Evolutionary conservation across 2,113 vertebrate species (phyloP).

Genomic region (Petroica traversi): DNA sequence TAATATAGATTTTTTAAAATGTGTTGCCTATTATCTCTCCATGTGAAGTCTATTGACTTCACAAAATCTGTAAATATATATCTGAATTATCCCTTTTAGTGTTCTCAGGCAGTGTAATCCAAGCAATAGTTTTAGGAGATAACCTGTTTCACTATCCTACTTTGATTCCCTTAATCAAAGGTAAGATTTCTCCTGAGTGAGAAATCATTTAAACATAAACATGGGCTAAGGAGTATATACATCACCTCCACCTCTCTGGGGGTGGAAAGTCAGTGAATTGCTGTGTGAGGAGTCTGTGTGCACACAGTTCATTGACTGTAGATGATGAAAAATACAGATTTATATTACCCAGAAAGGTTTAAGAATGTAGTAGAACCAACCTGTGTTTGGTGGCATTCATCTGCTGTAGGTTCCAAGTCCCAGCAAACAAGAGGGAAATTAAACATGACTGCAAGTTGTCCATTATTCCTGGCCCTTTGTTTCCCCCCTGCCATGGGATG

Average conservation of each 20-base stretch:
- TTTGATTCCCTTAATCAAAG: slow-evolving; percentile 11
- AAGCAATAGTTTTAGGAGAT: not conserved
- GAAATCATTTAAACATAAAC: slow-evolving; percentile 48
- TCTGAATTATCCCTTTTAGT: not conserved
- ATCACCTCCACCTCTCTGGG: not conserved
- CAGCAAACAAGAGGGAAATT: not conserved
- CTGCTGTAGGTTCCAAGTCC: not conserved
- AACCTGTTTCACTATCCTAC: not conserved
- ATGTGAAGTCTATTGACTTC: not conserved
- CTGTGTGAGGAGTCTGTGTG: not conserved
- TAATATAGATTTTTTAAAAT: not conserved
- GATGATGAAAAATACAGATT: not conserved
- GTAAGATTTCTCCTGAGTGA: not conserved
- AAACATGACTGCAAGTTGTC: not conserved
- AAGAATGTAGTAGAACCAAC: not conserved
- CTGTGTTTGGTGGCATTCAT: not conserved
- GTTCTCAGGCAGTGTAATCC: not conserved
- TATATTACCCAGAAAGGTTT: not conserved
- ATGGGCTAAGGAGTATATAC: not conserved
- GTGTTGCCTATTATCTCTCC: not conserved
- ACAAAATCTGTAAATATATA: not conserved
- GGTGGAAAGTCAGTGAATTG: not conserved
- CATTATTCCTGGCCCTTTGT: not conserved
- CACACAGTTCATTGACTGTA: not conserved
- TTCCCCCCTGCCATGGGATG: not conserved